Percentiles rank a stretch among this genome's conserved stretches.
phyloP scores from a whole-genome alignment of 2,797 vertebrate genomes.

The Scolopax rusticola region DNA sequence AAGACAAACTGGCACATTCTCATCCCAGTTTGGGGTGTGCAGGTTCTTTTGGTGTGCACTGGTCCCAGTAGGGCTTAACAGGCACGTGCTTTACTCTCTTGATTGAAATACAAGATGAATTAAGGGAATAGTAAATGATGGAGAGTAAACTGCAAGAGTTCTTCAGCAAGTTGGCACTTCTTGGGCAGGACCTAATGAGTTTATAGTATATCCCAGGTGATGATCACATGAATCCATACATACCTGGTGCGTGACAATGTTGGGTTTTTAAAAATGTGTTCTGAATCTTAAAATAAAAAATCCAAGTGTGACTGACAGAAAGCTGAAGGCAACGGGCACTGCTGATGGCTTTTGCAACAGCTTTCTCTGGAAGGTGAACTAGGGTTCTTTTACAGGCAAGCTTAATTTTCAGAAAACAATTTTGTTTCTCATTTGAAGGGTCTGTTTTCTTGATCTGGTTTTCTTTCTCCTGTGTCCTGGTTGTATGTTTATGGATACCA shows the following conservation, averaged over 20 bases:
- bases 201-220: background rate
- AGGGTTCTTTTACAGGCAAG: background rate
- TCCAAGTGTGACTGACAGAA: background rate
- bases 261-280: background rate
- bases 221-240: background rate
- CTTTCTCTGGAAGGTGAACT: background rate
- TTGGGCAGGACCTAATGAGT: background rate
- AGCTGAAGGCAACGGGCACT: background rate
- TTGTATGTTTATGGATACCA: background rate
- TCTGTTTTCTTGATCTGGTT: background rate
- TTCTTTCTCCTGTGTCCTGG: background rate
- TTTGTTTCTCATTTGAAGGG: background rate
- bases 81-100: background rate
- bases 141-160: background rate
- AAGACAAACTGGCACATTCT: fast-evolving
- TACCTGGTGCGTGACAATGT: background rate
- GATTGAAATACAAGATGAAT: background rate
- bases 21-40: background rate
- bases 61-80: background rate
- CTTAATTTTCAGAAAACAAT: background rate
- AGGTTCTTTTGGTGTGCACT: background rate
- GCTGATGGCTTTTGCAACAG: background rate
- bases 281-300: background rate
- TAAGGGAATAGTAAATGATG: background rate
- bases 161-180: background rate